phyloP scores from a whole-genome alignment of 1,140 invertebrate genomes.

The Elysia chlorotica region DNA sequence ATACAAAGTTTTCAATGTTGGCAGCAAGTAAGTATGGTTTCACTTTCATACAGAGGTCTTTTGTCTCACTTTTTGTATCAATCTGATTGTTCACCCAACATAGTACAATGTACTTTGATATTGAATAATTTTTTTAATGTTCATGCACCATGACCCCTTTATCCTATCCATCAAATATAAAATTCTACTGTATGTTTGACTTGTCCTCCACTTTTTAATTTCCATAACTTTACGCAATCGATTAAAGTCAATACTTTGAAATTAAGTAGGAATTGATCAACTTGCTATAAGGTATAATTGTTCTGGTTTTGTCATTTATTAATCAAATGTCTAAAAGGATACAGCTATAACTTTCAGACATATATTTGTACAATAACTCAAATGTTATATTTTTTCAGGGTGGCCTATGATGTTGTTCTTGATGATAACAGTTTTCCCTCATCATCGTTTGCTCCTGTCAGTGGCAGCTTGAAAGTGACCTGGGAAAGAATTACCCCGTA shows the following conservation, averaged over 20 bases:
- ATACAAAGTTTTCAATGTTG: slow-evolving; percentile 70
- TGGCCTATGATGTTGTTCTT: slow-evolving; percentile 87
- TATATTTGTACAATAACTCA: not conserved
- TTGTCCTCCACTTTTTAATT: not conserved
- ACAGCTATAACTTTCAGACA: not conserved
- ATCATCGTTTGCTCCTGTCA: slow-evolving; percentile 84
- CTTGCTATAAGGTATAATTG: too few species aligned
- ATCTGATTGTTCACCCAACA: too few species aligned
- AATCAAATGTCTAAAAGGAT: not conserved
- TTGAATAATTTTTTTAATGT: too few species aligned
- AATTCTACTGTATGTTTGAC: not conserved
- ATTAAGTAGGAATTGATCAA: too few species aligned
- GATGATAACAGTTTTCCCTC: slow-evolving; percentile 88
- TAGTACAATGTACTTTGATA: too few species aligned
- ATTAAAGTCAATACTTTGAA: too few species aligned
- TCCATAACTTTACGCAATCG: not conserved
- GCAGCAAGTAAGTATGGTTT: slow-evolving; percentile 64
- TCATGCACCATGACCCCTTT: too few species aligned
- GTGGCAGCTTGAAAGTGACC: slow-evolving; percentile 80
- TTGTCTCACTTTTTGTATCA: too few species aligned
- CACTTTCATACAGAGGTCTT: too few species aligned
- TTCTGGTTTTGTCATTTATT: too few species aligned
- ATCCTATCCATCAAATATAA: not conserved
- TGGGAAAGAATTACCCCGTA: slow-evolving; percentile 87
- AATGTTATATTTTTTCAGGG: slow-evolving; percentile 63